Evolutionary conservation across 2,888 invertebrate species (phyloP), one percentile per base, ranked within the genome.

Genomic region (Neoascia interrupta): DNA sequence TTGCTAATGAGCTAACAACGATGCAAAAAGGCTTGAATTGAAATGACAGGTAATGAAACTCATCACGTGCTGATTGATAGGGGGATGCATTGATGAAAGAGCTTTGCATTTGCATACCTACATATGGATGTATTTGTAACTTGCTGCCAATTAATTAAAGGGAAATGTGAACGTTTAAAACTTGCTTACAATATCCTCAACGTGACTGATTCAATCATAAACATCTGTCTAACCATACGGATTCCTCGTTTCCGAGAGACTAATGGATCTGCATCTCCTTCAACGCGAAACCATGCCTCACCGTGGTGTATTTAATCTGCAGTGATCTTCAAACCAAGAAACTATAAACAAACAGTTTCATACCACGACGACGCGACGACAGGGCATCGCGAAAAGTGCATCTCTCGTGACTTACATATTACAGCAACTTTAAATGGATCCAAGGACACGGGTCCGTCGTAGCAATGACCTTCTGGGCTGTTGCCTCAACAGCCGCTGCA

Each of bases 351-450:
- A 72, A 72, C 63, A 63, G 34, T 72, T 54, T 63, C 26, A 54
- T 49, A 63, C 63, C 2, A 63, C 21, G 31, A 54, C 41, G 10
- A 23, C 41, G 23, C 36, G 51, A 11, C 15, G 68, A 60, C 60
- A 54, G 61, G 41, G 41, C 41, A 13, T 11, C n/a, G 28, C 11
- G 47, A 36, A 64, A 66, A 54, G 60, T 60, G 64, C 60, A 76
- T 72, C 76, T 76, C 45, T 76, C 72, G 76, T 79, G 79, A 73
- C 79, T 79, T 79, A 79, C 68, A 79, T 73, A 73, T 79, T 72
- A 72, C 60, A 58, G 58, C 63, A 54, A 60, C 73, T 73, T 66
- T 37, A 68, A 72, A 56, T 45, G 60, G 37, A 73, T 79, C 47
- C 79, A 79, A 79, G 79, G 79, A 73, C 79, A 79, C 73, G 54